Base-by-base conservation (phyloP, 2,797 vertebrate genomes). In the Tenualosa ilisha region DNA sequence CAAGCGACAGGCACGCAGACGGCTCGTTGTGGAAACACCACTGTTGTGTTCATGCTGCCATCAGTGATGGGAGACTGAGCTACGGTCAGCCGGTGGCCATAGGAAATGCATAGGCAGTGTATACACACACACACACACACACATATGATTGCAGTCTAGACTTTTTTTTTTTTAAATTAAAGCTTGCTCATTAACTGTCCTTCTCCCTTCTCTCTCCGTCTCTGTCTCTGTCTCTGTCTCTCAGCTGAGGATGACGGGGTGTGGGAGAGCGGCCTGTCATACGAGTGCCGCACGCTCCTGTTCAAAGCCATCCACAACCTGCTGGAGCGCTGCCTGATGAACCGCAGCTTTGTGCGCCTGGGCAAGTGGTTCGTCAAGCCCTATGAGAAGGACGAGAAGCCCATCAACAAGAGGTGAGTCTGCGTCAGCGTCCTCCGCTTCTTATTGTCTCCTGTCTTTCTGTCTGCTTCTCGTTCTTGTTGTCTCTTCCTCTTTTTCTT, bases 231-330 rank as follows among this genome's bases (percentile, higher is more conserved):
- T 85, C 50, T 51, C 11, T 12, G 4, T 51, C 50, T 91, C 91
- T 7, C 88, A 99, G 98, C 97, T 91, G 97, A 99, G 87, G 98
- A 99, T 91, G 97, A 99, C 82, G 98, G 98, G 2, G 96, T 97
- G 65, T 99, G 98, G 98, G 98, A 99, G 92, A 99, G 97, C 0
- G 98, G 98, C 72, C 96, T 99, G 88, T 98, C 98, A n/a, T 99
- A 99, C 0, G 98, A 99, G 93, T 99, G 98, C 91, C 97, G 98
- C 85, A 99, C 98, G 26, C 96, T 99, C 81, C 96, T 99, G 26
- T 99, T 99, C 95, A 99, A 99, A 94, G 98, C 98, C 24, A 97
- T 99, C 91, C 98, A 99, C 93, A 99, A 98, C 96, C 95, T 99
- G 88, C 90, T 99, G 94, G 98, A 99, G 92, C 94, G 98, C 82